Evolutionary conservation across 1,140 invertebrate genomes (phyloP).

Genomic region (Dryas iulia): DNA sequence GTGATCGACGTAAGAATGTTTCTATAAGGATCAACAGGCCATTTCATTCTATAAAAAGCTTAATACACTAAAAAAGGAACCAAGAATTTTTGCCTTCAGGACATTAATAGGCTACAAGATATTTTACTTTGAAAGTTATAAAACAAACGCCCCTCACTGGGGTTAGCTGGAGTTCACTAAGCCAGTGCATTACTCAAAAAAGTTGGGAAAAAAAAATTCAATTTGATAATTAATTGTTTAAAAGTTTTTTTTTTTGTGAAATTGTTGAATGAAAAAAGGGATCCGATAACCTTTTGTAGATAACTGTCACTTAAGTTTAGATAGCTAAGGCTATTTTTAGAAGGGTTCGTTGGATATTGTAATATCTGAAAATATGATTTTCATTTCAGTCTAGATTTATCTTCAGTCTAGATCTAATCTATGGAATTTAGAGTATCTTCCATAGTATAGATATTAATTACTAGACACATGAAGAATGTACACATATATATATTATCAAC

Average conservation of each 20-base stretch:
- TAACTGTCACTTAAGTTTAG: neutral
- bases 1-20: constrained; percentile 2
- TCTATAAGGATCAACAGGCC: constrained; percentile 7
- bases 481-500: too few species aligned
- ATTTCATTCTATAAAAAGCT: constrained; percentile 11
- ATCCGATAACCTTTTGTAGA: neutral
- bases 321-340: too few species aligned
- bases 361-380: too few species aligned
- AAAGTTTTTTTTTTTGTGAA: neutral
- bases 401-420: too few species aligned
- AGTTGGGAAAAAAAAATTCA: constrained; percentile 30
- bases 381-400: too few species aligned
- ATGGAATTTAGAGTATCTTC: too few species aligned
- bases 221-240: constrained; percentile 33
- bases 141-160: constrained; percentile 31
- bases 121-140: constrained; percentile 41
- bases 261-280: neutral
- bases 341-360: too few species aligned
- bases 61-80: constrained; percentile 22
- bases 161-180: constrained; percentile 27
- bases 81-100: constrained; percentile 15
- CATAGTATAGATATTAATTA: too few species aligned
- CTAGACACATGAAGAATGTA: too few species aligned
- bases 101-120: constrained; percentile 37
- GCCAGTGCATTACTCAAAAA: constrained; percentile 33